phyloP scores from a whole-genome alignment of 1,140 invertebrate genomes.

The Bactericera cockerelli region DNA sequence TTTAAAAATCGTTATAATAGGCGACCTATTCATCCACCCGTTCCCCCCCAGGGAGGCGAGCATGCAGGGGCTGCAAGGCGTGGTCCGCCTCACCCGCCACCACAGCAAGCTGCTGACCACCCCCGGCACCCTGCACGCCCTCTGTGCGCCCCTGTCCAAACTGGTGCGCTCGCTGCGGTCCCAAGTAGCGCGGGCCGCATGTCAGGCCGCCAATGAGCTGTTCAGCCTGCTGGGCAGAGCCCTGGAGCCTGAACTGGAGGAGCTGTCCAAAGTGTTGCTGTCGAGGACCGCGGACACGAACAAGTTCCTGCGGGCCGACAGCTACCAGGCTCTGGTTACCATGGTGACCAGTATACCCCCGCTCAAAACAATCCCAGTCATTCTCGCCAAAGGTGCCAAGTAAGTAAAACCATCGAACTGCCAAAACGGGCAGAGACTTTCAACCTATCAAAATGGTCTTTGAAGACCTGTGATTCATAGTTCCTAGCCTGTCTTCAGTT shows the following conservation, averaged over 20 bases:
- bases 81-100: slow-evolving; percentile 53
- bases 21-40: background rate
- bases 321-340: slow-evolving; percentile 58
- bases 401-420: no score
- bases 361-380: slow-evolving; percentile 37
- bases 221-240: slow-evolving; percentile 50
- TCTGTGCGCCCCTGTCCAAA: slow-evolving; percentile 50
- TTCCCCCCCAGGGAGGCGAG: slow-evolving; percentile 50
- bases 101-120: slow-evolving; percentile 44
- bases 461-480: background rate
- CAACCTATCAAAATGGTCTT: background rate
- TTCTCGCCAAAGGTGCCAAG: slow-evolving; percentile 45
- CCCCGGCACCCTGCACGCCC: slow-evolving; percentile 39
- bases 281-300: slow-evolving; percentile 84
- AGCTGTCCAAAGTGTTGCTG: slow-evolving; percentile 59
- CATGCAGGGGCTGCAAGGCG: slow-evolving; percentile 54
- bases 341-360: slow-evolving; percentile 56
- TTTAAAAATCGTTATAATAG: no score
- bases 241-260: slow-evolving; percentile 75
- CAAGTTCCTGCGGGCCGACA: slow-evolving; percentile 75
- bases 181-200: slow-evolving; percentile 73
- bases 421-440: background rate
- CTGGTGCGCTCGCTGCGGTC: slow-evolving; percentile 78
- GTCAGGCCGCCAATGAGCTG: slow-evolving; percentile 57
- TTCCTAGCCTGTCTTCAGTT: no score